Base-by-base conservation (phyloP, 1,140 invertebrate genomes). In the Drosophila orosa region DNA sequence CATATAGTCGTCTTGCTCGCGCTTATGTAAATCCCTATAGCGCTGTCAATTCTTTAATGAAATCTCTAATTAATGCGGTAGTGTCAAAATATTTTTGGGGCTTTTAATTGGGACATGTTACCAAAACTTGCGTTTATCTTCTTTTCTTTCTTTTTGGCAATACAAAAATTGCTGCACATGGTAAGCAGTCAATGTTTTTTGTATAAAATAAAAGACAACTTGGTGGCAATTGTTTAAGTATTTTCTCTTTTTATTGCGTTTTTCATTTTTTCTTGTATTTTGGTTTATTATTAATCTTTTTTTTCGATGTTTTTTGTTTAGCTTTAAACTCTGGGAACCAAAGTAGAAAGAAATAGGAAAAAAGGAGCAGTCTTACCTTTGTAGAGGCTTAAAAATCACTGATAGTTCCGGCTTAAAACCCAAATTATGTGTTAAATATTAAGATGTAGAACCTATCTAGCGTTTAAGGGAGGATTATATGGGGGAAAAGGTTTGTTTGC, bases 191-290 rank as follows among this genome's bases (percentile, higher is more conserved):
- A 66, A 60, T 63, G 54, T 62, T 78, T 75, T 54, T 87, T 82
- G 84, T 89, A 77, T 83, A 83, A 89, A 89, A 89, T 89, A 89
- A 89, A 89, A 89, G 84, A 89, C 84, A 75, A 78, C 77, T 90
- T 90, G 69, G 71, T 89, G 74, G 55, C 85, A 78, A 89, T 89
- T 89, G 85, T 90, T 90, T 85, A 74, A 89, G 74, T 78, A 89
- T 80, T 84, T 89, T 90, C 57, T 89, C 73, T 59, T 90, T 87
- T 89, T 89, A 89, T 85, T 87, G 59, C 48, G 74, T 73, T 87
- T 76, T 71, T 78, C 50, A 42, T 17, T 62, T 54, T 78, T 54
- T 50, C 45, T 60, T 19, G 35, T 35, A n/a, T 58, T 62, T 62
- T 48, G 25, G n/a, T 48, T 50, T 50, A 52, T 15, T 33, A 17